A percentile compares a stretch with the other conserved stretches of the same genome.
phyloP scores from a whole-genome alignment of 1,140 invertebrate species.

The Vanessa atalanta region DNA sequence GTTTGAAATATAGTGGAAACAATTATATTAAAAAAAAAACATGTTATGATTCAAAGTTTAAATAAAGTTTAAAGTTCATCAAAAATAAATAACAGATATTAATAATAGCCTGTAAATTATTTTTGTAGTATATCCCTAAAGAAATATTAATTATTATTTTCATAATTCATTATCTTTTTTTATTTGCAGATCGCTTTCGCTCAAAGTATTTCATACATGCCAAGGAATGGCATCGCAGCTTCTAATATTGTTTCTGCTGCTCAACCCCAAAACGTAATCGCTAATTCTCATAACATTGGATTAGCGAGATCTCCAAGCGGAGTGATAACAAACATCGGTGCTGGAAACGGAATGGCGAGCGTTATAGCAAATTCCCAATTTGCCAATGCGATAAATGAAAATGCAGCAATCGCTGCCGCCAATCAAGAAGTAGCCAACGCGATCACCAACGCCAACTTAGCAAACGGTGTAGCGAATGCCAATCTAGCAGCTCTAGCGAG shows the following conservation, averaged over 20 bases:
- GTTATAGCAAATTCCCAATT: slow-evolving; percentile 26
- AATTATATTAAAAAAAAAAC: too few species aligned
- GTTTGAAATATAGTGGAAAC: too few species aligned
- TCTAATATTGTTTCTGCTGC: not conserved
- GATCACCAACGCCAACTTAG: slow-evolving; percentile 37
- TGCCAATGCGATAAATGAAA: slow-evolving; percentile 27
- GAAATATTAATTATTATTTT: too few species aligned
- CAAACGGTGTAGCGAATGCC: slow-evolving; percentile 22
- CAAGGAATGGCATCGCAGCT: slow-evolving; percentile 21
- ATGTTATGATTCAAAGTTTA: too few species aligned
- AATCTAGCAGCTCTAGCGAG: slow-evolving; percentile 34
- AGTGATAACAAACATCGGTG: not conserved
- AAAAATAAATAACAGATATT: too few species aligned
- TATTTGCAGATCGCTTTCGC: slow-evolving; percentile 39
- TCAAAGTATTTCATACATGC: slow-evolving; percentile 38
- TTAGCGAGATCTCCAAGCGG: slow-evolving; percentile 13
- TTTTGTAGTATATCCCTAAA: too few species aligned
- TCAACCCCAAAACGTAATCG: slow-evolving; percentile 17
- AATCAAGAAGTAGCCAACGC: slow-evolving; percentile 24
- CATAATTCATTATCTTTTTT: not conserved
- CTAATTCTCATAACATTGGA: slow-evolving; percentile 24
- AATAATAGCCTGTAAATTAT: too few species aligned
- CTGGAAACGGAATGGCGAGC: slow-evolving; percentile 15
- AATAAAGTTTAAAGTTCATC: too few species aligned
- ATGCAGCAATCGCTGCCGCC: slow-evolving; percentile 7